Percentiles rank a stretch among this genome's conserved stretches.
phyloP scores from a whole-genome alignment of 2,797 vertebrate species.

The Eulemur mongoz region DNA sequence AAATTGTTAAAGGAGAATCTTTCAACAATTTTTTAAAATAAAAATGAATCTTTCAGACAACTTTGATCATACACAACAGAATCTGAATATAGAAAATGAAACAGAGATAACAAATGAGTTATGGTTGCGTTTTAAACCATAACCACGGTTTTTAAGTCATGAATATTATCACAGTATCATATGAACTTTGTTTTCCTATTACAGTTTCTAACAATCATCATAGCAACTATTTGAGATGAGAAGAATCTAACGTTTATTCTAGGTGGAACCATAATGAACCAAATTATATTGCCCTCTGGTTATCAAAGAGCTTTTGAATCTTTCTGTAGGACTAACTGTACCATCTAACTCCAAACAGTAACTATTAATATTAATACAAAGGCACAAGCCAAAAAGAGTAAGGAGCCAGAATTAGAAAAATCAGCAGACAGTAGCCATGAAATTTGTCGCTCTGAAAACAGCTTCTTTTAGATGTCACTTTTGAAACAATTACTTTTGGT shows the following conservation, averaged over 20 bases:
- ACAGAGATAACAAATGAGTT: neutral
- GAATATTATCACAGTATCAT: neutral
- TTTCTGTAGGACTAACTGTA: neutral
- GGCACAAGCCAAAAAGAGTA: neutral
- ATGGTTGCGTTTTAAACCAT: conserved; percentile 30
- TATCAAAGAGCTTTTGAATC: neutral
- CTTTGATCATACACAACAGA: neutral
- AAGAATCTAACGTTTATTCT: neutral
- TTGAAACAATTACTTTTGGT: neutral
- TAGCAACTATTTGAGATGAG: neutral
- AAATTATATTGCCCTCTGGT: neutral
- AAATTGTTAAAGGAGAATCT: neutral
- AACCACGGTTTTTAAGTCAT: neutral
- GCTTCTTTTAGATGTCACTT: conserved; percentile 1
- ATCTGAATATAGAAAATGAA: neutral
- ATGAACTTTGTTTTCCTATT: neutral
- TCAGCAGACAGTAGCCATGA: neutral
- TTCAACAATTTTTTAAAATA: neutral
- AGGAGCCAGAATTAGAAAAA: neutral
- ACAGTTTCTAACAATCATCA: neutral
- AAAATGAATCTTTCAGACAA: neutral
- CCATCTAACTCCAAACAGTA: neutral
- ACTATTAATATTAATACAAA: neutral
- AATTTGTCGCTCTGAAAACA: neutral
- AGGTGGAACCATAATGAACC: neutral